Base-by-base conservation (phyloP, 2,888 invertebrate genomes). In the Chironomus tentans region DNA sequence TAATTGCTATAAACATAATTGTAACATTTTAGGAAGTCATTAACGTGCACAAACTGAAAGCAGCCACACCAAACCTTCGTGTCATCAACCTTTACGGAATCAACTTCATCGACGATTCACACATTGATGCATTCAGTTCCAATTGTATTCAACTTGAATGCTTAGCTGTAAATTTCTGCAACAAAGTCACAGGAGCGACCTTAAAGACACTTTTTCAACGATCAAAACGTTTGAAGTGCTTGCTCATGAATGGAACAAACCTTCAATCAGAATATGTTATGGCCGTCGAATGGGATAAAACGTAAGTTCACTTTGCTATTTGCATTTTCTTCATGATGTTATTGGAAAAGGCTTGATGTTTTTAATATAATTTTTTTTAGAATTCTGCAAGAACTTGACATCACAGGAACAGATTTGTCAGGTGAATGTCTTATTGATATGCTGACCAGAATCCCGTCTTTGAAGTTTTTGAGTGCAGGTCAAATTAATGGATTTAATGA, bases 31-130 rank as follows among this genome's bases (percentile, higher is more conserved):
- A 71, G 71, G 98, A 98, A 84, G 97, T 97, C 4, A 97, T 99
- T 80, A 99, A 99, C 86, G 97, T 99, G 28, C 97, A 98, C 84
- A 99, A 98, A 82, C 87, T 99, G 76, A 99, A 99, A 85, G 94
- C 97, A 0, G 98, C 98, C 4, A 97, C 98, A 0, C 99, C 99
- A 0, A 99, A 99, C 85, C 86, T 99, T 78, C 88, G 97, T 78
- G 96, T 98, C 7, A 98, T 99, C 81, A 99, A 99, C 84, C 86
- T 99, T 70, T 99, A 98, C 83, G 99, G 99, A 0, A 98, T 99
- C 79, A 97, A 97, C 84, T 98, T 98, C 80, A 94, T 98, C 6
- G 98, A 98, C 80, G 99, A 99, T 86, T 95, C 95, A 0, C 99
- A 99, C 80, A 97, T 99, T 70, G 99, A 99, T 82, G 96, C 98